These are phyloP conservation scores for Alca torda DNA, from an alignment of 2,797 vertebrate genomes.

Conservation along the genomic window DNA sequence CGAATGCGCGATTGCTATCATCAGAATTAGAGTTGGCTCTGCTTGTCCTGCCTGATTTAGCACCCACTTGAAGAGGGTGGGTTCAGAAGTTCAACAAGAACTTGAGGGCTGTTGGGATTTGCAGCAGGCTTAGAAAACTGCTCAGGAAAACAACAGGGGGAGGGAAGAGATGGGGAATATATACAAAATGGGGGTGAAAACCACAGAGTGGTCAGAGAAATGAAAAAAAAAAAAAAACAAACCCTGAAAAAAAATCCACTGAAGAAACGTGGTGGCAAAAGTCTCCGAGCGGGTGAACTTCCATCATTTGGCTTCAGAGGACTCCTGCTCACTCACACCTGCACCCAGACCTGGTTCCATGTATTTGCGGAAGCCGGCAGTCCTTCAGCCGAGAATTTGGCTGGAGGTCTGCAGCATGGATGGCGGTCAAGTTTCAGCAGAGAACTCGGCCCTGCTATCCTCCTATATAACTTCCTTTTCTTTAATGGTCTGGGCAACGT, in stretches of 20 bases:
- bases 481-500: neutral
- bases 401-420: neutral
- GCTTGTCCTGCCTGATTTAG: constrained; percentile 54
- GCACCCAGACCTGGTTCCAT: neutral
- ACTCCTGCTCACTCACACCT: neutral
- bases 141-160: neutral
- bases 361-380: neutral
- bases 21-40: constrained; percentile 52
- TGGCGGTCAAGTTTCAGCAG: neutral
- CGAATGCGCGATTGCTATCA: constrained; percentile 63
- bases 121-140: neutral
- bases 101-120: constrained; percentile 9
- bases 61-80: neutral
- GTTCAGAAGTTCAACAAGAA: constrained; percentile 45
- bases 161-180: neutral
- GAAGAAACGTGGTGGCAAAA: neutral
- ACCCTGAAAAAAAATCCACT: neutral
- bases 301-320: neutral
- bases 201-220: neutral
- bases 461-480: neutral
- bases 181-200: neutral
- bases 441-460: neutral
- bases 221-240: neutral
- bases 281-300: neutral
- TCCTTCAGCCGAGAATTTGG: neutral